These are phyloP conservation scores for Drosophila obscura DNA, from an alignment of 1,140 invertebrate genomes.

Conservation along the genomic window DNA sequence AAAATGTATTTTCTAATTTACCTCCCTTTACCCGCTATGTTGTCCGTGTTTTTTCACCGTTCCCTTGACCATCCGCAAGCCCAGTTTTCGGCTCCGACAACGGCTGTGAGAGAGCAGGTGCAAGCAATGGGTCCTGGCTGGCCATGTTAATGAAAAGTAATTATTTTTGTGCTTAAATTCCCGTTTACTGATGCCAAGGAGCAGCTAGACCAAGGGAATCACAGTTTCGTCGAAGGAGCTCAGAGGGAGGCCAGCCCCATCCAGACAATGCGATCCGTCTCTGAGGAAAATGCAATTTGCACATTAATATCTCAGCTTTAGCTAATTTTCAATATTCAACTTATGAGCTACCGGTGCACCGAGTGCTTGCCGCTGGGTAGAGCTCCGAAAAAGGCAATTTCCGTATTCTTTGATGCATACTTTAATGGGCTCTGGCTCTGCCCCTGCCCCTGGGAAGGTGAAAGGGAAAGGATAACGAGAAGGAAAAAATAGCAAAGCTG, in stretches of 20 bases:
- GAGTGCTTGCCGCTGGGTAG: slow-evolving; percentile 49
- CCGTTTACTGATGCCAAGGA: slow-evolving; percentile 21
- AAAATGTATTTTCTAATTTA: slow-evolving; percentile 80
- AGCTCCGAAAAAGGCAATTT: slow-evolving; percentile 67
- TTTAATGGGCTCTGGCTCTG: no score
- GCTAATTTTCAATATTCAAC: slow-evolving; percentile 69
- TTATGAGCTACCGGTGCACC: slow-evolving; percentile 21
- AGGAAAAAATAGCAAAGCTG: slow-evolving; percentile 29
- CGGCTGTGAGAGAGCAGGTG: slow-evolving; percentile 53
- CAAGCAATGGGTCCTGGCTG: slow-evolving; percentile 39
- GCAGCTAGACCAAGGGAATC: not conserved
- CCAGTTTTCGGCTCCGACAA: slow-evolving; percentile 41
- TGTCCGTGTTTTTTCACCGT: slow-evolving; percentile 6
- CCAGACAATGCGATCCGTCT: slow-evolving; percentile 20
- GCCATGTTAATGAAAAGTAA: slow-evolving; percentile 70
- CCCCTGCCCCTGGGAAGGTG: not conserved
- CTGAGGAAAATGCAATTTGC: slow-evolving; percentile 48
- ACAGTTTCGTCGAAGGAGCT: no score
- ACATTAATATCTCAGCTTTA: slow-evolving; percentile 58
- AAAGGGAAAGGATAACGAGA: not conserved
- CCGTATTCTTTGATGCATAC: slow-evolving; percentile 51
- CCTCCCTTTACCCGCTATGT: slow-evolving; percentile 4
- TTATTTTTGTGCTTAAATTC: slow-evolving; percentile 60
- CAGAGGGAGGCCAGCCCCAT: no score
- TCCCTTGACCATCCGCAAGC: not conserved